These are phyloP conservation scores for Noturus placidus DNA, from an alignment of 2,113 vertebrate genomes.

Conservation along the genomic window DNA sequence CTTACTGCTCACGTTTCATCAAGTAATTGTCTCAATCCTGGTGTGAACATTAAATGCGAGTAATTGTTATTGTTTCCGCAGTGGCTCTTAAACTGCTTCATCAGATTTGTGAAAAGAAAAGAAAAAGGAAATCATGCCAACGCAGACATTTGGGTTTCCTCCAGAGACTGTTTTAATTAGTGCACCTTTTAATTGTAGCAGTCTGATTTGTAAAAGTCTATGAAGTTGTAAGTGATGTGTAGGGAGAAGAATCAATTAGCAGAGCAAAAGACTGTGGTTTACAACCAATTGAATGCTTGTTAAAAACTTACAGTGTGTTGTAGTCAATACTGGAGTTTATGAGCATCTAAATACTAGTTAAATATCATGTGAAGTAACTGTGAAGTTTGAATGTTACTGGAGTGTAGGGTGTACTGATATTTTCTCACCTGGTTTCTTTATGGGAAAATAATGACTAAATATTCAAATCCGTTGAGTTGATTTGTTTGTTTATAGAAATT, in stretches of 20 bases:
- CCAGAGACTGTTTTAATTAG: slow-evolving; percentile 25
- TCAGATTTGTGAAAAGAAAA: slow-evolving; percentile 14
- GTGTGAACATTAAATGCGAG: slow-evolving; percentile 16
- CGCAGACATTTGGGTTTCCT: slow-evolving; percentile 8
- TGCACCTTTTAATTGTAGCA: slow-evolving; percentile 27
- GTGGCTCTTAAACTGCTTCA: slow-evolving; percentile 17
- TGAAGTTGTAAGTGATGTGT: slow-evolving; percentile 9
- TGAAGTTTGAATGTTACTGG: background rate
- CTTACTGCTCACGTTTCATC: background rate
- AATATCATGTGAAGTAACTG: background rate
- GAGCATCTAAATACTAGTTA: background rate
- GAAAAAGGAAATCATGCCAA: background rate
- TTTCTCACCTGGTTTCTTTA: background rate
- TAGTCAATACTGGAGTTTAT: background rate
- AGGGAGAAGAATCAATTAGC: slow-evolving; percentile 15
- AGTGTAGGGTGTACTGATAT: background rate
- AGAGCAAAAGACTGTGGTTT: slow-evolving; percentile 27
- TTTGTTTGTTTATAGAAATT: background rate
- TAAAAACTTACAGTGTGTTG: slow-evolving; percentile 1
- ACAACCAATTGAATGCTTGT: slow-evolving; percentile 19
- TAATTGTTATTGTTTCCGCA: slow-evolving; percentile 6
- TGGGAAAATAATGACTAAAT: background rate
- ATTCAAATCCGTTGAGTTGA: background rate
- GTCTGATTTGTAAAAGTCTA: slow-evolving; percentile 25
- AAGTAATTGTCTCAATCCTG: slow-evolving; percentile 15